Percentiles rank a stretch among this genome's conserved stretches.
Conservation (phyloP, 2,888 invertebrate species). For the Drosophila pegasa region DNA sequence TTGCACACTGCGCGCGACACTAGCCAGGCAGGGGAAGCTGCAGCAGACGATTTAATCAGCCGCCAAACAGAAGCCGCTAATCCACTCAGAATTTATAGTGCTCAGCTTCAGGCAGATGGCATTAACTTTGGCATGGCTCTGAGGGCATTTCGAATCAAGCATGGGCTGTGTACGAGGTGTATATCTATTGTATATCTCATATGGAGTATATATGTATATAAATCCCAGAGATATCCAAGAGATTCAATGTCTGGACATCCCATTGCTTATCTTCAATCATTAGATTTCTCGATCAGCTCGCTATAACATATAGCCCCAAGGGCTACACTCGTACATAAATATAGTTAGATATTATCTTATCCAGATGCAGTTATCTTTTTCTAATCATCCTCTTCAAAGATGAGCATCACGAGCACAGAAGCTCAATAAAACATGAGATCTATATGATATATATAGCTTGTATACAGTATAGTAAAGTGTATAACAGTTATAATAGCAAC, state of each 20-base stretch:
- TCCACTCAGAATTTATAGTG: slow-evolving; percentile 27
- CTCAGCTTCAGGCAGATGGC: not conserved
- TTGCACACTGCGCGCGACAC: slow-evolving; percentile 21
- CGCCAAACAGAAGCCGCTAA: slow-evolving; percentile 10
- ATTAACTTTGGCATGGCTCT: not conserved
- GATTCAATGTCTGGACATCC: too few relatives aligned
- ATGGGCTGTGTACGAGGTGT: not conserved
- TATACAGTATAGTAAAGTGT: not conserved
- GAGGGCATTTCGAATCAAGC: not conserved
- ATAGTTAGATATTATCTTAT: not conserved
- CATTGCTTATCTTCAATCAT: too few relatives aligned
- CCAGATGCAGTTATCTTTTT: not conserved
- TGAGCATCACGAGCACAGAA: not conserved
- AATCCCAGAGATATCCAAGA: not conserved
- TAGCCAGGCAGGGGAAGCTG: not conserved
- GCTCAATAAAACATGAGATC: not conserved
- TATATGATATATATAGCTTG: not conserved
- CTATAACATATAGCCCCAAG: not conserved
- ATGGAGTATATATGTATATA: not conserved
- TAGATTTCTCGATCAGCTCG: not conserved
- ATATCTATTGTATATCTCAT: not conserved
- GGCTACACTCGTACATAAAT: too few relatives aligned
- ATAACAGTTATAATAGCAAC: too few relatives aligned
- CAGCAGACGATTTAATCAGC: slow-evolving; percentile 14
- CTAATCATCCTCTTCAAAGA: not conserved